Evolutionary conservation across 1,140 invertebrate genomes (phyloP).

Genomic region (Apolygus lucorum): DNA sequence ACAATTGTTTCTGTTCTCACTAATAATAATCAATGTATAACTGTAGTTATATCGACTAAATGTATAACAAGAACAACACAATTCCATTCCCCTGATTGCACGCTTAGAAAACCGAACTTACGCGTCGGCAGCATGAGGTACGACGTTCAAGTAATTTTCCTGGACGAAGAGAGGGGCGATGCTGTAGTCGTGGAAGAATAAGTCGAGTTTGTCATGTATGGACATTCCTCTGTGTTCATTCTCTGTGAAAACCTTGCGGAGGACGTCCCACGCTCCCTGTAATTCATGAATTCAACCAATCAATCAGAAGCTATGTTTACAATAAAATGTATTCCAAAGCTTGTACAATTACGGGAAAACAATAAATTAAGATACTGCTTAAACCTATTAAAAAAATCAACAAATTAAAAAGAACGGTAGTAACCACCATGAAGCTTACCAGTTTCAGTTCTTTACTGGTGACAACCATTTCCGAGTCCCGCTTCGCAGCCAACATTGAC

Average conservation of each 20-base stretch:
- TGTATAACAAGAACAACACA: too few relatives aligned
- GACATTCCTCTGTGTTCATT: conserved; percentile 74
- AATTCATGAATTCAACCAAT: conserved; percentile 22
- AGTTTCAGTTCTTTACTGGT: conserved; percentile 74
- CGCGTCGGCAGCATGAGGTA: conserved; percentile 41
- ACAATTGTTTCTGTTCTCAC: too few relatives aligned
- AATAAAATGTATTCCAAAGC: too few relatives aligned
- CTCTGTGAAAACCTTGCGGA: conserved; percentile 77
- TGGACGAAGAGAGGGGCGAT: conserved; percentile 92
- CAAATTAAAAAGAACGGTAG: not conserved
- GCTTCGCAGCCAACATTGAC: conserved; percentile 53
- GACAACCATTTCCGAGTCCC: conserved; percentile 43
- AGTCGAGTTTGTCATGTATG: conserved; percentile 73
- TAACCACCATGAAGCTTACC: conserved; percentile 40
- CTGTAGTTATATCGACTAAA: too few relatives aligned
- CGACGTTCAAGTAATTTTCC: conserved; percentile 85
- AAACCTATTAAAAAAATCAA: not conserved
- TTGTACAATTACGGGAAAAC: too few relatives aligned
- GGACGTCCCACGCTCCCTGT: conserved; percentile 87
- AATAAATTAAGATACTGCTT: conserved; percentile 1
- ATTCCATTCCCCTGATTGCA: too few relatives aligned
- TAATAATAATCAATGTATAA: too few relatives aligned
- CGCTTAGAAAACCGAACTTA: too few relatives aligned
- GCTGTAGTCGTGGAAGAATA: conserved; percentile 97
- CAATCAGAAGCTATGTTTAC: too few relatives aligned